Percentiles rank a stretch among this genome's conserved stretches.
These are phyloP conservation scores for Aphelocoma californica DNA, from an alignment of 2,797 vertebrate genomes.

Conservation along the genomic window DNA sequence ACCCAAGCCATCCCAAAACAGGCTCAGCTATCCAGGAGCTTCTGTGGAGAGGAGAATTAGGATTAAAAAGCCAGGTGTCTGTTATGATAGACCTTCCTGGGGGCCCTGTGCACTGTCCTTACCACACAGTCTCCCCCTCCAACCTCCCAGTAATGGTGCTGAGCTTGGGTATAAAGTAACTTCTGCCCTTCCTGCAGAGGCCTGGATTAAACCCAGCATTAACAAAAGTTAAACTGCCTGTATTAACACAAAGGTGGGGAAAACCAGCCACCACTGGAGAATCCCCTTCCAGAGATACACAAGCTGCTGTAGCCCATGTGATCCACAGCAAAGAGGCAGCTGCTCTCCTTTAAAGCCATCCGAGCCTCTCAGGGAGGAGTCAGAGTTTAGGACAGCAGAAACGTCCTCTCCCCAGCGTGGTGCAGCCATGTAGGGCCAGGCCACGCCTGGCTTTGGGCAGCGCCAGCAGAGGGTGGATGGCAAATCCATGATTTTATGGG, in stretches of 20 bases:
- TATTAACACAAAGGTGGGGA: neutral
- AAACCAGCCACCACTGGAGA: neutral
- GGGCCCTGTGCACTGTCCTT: neutral
- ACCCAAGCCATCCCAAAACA: neutral
- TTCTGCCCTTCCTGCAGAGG: neutral
- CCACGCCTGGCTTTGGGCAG: neutral
- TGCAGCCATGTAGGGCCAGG: neutral
- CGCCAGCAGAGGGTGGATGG: neutral
- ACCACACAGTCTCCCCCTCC: neutral
- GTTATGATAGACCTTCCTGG: neutral
- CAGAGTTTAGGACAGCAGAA: neutral
- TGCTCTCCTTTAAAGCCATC: neutral
- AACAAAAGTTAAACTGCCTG: neutral
- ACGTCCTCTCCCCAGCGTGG: neutral
- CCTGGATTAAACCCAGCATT: neutral
- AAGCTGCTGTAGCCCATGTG: neutral
- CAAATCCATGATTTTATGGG: neutral
- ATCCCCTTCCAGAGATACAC: accelerated
- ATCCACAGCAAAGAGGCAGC: neutral
- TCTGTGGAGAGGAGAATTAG: neutral
- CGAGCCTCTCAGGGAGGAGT: neutral
- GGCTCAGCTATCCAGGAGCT: neutral
- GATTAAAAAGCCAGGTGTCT: neutral
- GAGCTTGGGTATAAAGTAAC: neutral
- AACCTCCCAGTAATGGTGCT: accelerated